Evolutionary conservation across 2,888 invertebrate genomes (phyloP).

Genomic region (Mythimna vitellina): DNA sequence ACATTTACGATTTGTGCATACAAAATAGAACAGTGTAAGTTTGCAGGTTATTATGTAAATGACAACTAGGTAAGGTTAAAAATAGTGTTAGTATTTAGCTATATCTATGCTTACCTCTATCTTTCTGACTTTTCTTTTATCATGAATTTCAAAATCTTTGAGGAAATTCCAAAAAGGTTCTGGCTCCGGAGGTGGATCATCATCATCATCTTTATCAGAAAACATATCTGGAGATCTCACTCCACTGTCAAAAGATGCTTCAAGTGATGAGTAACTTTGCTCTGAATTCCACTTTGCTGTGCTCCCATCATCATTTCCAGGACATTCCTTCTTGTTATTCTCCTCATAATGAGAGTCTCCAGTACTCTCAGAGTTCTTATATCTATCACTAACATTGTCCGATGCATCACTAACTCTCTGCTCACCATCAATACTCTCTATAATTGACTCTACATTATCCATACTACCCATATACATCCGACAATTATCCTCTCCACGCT

Average conservation of each 20-base stretch:
- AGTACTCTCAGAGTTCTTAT: constrained; percentile 79
- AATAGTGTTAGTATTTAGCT: constrained; percentile 12
- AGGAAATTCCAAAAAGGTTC: constrained; percentile 84
- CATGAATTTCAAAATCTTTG: constrained; percentile 82
- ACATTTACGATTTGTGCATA: background rate
- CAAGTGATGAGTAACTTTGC: constrained; percentile 84
- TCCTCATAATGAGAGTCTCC: constrained; percentile 81
- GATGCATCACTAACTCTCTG: constrained; percentile 68
- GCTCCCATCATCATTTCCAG: constrained; percentile 72
- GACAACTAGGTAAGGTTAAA: constrained; percentile 32
- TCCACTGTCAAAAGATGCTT: constrained; percentile 87
- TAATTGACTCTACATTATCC: constrained; percentile 59
- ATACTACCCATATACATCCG: constrained; percentile 58
- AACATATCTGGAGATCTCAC: constrained; percentile 92
- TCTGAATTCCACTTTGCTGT: constrained; percentile 83
- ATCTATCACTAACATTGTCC: constrained; percentile 70
- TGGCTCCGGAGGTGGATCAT: constrained; percentile 66
- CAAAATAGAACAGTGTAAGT: constrained; percentile 4
- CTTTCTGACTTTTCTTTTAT: constrained; percentile 82
- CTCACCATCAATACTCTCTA: constrained; percentile 65
- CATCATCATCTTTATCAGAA: constrained; percentile 90
- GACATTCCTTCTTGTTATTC: constrained; percentile 70
- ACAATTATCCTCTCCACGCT: constrained; percentile 62
- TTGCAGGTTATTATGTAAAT: constrained; percentile 50
- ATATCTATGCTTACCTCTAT: constrained; percentile 78